These are phyloP conservation scores for Plotosus lineatus DNA, from an alignment of 2,113 vertebrate species.

Conservation along the genomic window DNA sequence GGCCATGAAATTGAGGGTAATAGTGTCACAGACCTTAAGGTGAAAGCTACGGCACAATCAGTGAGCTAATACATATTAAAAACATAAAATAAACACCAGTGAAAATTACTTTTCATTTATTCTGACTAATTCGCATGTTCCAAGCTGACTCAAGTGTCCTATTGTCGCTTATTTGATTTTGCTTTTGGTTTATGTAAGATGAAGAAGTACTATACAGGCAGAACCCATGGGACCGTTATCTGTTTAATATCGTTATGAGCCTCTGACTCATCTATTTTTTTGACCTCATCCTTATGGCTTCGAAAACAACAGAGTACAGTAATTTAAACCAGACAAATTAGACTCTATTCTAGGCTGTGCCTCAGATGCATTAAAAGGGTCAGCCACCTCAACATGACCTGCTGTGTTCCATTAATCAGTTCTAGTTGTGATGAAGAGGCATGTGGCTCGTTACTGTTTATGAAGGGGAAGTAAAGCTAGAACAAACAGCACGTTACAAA, in stretches of 20 bases:
- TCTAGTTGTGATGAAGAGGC: constrained; percentile 8
- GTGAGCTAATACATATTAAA: neutral
- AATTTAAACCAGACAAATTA: constrained; percentile 37
- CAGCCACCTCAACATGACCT: constrained; percentile 24
- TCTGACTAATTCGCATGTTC: constrained; percentile 21
- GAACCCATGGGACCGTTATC: neutral
- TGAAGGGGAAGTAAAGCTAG: constrained; percentile 29
- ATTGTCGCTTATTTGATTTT: constrained; percentile 37
- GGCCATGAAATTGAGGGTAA: constrained; percentile 8
- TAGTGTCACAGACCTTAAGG: constrained; percentile 20
- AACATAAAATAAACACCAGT: neutral
- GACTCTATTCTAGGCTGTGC: neutral
- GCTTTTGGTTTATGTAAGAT: constrained; percentile 28
- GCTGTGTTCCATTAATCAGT: constrained; percentile 36
- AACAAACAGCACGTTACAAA: constrained; percentile 41
- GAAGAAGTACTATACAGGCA: constrained; percentile 10
- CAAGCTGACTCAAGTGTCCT: neutral
- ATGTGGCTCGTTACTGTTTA: constrained; percentile 29
- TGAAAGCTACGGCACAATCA: neutral
- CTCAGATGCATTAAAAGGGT: constrained; percentile 9
- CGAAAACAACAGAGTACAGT: constrained; percentile 4
- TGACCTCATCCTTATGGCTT: constrained; percentile 17
- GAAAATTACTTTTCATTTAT: constrained; percentile 16
- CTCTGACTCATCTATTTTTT: constrained; percentile 24
- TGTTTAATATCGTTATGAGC: constrained; percentile 32